Conservation (phyloP, 1,140 invertebrate species). For the Lysiphlebus fabarum region DNA sequence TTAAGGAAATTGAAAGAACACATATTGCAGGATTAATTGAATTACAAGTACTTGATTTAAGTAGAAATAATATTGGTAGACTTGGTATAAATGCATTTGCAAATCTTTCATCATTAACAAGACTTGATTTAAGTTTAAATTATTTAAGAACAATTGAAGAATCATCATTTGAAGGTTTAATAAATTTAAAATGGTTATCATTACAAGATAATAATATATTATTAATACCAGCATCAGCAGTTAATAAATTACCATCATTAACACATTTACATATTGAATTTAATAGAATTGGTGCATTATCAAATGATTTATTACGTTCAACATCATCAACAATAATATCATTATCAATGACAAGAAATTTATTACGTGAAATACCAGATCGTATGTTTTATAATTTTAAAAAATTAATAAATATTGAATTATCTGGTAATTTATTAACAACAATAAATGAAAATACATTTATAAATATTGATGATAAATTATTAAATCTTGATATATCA, state of each 20-base stretch:
- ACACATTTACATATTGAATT: slow-evolving; percentile 75
- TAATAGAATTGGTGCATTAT: slow-evolving; percentile 83
- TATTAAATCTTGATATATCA: slow-evolving; percentile 71
- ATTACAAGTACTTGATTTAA: slow-evolving; percentile 76
- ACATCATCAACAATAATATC: slow-evolving; percentile 57
- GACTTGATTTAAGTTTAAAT: slow-evolving; percentile 81
- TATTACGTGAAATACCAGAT: slow-evolving; percentile 79
- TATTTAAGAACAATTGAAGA: slow-evolving; percentile 82
- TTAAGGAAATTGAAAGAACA: slow-evolving; percentile 68
- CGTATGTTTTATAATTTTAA: slow-evolving; percentile 76
- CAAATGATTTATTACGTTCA: slow-evolving; percentile 70
- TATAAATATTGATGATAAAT: slow-evolving; percentile 67
- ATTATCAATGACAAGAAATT: slow-evolving; percentile 76
- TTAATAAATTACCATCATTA: slow-evolving; percentile 71
- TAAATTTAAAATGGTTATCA: slow-evolving; percentile 73
- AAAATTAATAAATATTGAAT: slow-evolving; percentile 69
- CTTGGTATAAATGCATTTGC: slow-evolving; percentile 77
- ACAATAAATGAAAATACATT: slow-evolving; percentile 72
- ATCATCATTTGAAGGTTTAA: slow-evolving; percentile 77
- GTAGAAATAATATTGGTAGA: slow-evolving; percentile 77
- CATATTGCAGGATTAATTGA: slow-evolving; percentile 64
- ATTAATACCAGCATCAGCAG: slow-evolving; percentile 73
- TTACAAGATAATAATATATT: slow-evolving; percentile 85
- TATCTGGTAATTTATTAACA: slow-evolving; percentile 75
- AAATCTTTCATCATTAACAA: slow-evolving; percentile 65